Conservation (phyloP, 2,797 vertebrate genomes). For the Aeoliscus strigatus region DNA sequence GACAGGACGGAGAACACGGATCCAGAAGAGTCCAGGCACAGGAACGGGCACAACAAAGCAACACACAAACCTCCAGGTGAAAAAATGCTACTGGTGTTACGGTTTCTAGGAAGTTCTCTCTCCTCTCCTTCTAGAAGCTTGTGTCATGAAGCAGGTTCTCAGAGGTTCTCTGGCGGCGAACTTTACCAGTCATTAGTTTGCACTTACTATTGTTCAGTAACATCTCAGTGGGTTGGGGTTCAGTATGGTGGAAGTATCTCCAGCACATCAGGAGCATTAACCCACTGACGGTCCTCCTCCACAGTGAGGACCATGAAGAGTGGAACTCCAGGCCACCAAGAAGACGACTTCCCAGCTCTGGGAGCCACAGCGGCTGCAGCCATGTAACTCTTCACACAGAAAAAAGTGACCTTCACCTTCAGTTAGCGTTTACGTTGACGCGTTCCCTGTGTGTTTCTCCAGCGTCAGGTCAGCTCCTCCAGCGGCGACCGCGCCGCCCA, state of each 20-base stretch:
- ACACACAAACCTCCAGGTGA: slow-evolving; percentile 69
- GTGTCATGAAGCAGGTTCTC: no score
- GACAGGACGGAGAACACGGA: slow-evolving; percentile 68
- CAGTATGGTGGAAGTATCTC: no score
- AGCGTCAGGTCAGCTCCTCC: slow-evolving; percentile 47
- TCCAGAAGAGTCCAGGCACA: slow-evolving; percentile 62
- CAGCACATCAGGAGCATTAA: neutral
- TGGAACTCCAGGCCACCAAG: slow-evolving; percentile 67
- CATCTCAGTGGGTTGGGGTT: no score
- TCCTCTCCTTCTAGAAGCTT: no score
- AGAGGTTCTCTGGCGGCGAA: no score
- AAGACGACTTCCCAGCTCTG: slow-evolving; percentile 80
- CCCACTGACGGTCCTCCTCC: neutral
- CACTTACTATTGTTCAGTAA: no score
- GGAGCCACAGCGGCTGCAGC: slow-evolving; percentile 61
- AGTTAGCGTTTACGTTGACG: no score
- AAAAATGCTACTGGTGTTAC: no score
- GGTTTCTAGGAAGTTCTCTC: no score
- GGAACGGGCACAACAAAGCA: slow-evolving; percentile 59
- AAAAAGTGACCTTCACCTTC: slow-evolving; percentile 2
- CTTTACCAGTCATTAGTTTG: no score
- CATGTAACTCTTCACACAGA: slow-evolving; percentile 37
- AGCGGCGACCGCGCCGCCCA: neutral
- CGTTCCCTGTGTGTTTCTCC: slow-evolving; percentile 4
- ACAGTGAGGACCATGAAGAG: slow-evolving; percentile 70